Base-by-base conservation (phyloP, 92 coral and sea anemone species). In the Phymanthus crucifer region DNA sequence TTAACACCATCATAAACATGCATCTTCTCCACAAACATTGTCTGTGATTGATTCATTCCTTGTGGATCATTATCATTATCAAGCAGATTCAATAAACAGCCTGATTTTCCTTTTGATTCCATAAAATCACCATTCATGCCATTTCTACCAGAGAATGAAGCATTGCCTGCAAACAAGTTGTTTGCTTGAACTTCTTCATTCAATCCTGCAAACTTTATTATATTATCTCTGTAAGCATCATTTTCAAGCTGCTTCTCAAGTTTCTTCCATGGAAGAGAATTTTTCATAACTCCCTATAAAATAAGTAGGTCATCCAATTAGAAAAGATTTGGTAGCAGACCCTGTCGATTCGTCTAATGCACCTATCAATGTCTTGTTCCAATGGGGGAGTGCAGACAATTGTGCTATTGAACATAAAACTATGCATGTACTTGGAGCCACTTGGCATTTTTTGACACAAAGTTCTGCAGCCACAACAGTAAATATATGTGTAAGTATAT, bases 211-310 rank as follows among this genome's bases (percentile, higher is more conserved):
- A 73, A 71, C 74, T 90, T 74, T 57, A 83, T 71, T 4, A 96
- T 83, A 37, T 84, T 68, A 38, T 91, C 94, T 67, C 90, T 77
- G 82, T 93, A 96, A 23, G 54, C 79, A 45, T 80, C 85, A 75
- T 86, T 79, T 56, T 80, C 75, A 16, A 96, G 94, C 75, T 96
- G 96, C 12, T 91, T 54, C 64, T 93, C 93, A 66, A 96, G 80
- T 31, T 86, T 83, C 47, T 78, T 69, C 99, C 99, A 96, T 23
- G 97, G 88, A 71, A 93, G 88, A 65, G 98, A 91, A 50, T 85
- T 83, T 54, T 90, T 96, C 94, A 96, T 82, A 3, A 96, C 99
- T 32, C 99, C 99, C 99, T 95, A 74, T 66, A 43, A 11, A 29
- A 66, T 29, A 52, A 71, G 24, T 21, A 19, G 6, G 31, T 29